Evolutionary conservation across 2,797 vertebrate species (phyloP).

Genomic region (Propithecus deckenii): DNA sequence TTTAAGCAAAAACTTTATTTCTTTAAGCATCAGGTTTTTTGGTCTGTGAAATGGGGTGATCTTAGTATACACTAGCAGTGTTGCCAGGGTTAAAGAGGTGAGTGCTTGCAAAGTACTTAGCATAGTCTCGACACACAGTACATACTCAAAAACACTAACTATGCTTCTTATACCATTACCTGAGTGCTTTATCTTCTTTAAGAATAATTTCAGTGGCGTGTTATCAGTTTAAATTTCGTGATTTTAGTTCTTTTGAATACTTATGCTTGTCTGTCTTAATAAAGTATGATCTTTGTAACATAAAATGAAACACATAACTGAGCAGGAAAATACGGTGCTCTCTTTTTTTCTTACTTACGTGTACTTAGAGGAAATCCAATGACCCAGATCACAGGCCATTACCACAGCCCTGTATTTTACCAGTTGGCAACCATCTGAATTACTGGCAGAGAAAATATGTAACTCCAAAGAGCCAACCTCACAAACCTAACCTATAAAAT

Average conservation of each 20-base stretch:
- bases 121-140: neutral
- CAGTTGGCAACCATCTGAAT: neutral
- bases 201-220: neutral
- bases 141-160: neutral
- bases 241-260: neutral
- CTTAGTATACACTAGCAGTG: neutral
- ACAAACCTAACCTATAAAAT: neutral
- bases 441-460: neutral
- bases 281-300: neutral
- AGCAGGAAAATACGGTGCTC: neutral
- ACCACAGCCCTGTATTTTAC: neutral
- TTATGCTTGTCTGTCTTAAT: neutral
- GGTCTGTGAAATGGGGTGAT: neutral
- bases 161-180: neutral
- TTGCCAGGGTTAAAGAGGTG: neutral
- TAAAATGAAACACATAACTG: neutral
- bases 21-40: neutral
- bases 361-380: neutral
- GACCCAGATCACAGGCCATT: neutral
- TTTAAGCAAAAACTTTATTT: neutral
- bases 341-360: neutral
- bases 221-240: neutral
- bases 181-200: neutral
- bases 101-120: neutral
- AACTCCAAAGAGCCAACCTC: neutral